Evolutionary conservation across 2,888 invertebrate genomes (phyloP).

Genomic region (Chrysopilus asiliformis): DNA sequence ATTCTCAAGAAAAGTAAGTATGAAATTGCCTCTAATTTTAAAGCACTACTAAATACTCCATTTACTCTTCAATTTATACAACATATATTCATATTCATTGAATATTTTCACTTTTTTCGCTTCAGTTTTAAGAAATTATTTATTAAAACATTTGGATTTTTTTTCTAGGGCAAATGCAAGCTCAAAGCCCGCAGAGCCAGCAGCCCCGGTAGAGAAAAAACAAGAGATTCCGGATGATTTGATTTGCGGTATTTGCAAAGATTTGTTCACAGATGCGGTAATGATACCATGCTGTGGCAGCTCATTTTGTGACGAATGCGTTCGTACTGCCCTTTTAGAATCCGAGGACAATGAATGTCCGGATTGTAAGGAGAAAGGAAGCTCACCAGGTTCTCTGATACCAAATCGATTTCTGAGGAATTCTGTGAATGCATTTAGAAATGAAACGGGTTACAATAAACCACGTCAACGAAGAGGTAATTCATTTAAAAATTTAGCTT

Average conservation of each 20-base stretch:
- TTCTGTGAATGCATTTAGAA: conserved; percentile 79
- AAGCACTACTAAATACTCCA: too few relatives aligned
- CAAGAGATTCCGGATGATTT: conserved; percentile 82
- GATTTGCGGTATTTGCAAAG: conserved; percentile 82
- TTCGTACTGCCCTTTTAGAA: conserved; percentile 74
- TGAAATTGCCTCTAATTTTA: conserved; percentile 4
- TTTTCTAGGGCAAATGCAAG: conserved; percentile 4
- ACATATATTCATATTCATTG: too few relatives aligned
- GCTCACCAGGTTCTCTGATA: conserved; percentile 83
- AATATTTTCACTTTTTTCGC: too few relatives aligned
- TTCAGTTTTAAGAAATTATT: neutral
- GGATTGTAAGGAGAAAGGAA: conserved; percentile 82
- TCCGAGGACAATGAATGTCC: conserved; percentile 94
- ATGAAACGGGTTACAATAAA: conserved; percentile 78
- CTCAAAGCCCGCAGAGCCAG: neutral
- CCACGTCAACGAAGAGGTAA: conserved; percentile 16
- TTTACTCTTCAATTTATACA: too few relatives aligned
- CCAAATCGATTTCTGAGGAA: conserved; percentile 84
- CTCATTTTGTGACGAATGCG: conserved; percentile 98
- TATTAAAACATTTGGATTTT: conserved; percentile 1
- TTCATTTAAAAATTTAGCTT: too few relatives aligned
- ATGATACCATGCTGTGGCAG: conserved; percentile 98
- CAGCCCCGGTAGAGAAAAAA: conserved; percentile 28
- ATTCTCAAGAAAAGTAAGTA: conserved; percentile 59
- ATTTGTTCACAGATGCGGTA: conserved; percentile 87